phyloP scores from a whole-genome alignment of 2,888 invertebrate genomes.

The Druceiella hillmani region DNA sequence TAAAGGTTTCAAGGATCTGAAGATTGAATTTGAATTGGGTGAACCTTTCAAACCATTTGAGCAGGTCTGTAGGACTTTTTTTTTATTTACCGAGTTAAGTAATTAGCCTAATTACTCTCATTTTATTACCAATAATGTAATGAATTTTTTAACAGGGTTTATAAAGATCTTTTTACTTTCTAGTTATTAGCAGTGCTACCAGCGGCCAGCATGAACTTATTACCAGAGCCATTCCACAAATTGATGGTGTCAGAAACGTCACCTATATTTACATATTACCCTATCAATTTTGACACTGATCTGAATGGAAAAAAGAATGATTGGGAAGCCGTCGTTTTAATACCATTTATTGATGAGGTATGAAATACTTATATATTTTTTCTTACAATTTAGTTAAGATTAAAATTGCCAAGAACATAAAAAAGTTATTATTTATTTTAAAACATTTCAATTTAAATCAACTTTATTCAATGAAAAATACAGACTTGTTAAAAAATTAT shows the following conservation, averaged over 20 bases:
- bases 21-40: conserved; percentile 78
- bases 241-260: conserved; percentile 76
- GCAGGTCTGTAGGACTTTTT: conserved; percentile 49
- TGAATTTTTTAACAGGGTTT: neutral
- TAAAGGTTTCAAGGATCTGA: conserved; percentile 67
- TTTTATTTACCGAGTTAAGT: neutral
- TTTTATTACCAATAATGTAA: neutral
- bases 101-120: neutral
- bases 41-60: conserved; percentile 90
- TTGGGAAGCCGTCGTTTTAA: conserved; percentile 93
- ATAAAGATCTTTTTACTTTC: conserved; percentile 17
- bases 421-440: too few species aligned
- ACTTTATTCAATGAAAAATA: conserved; percentile 1
- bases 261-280: conserved; percentile 87
- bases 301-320: conserved; percentile 93
- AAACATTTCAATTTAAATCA: too few species aligned
- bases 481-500: neutral
- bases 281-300: conserved; percentile 85
- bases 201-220: conserved; percentile 71
- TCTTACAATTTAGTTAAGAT: neutral
- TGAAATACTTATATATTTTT: conserved; percentile 1
- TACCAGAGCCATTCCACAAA: conserved; percentile 72
- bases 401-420: too few species aligned
- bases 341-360: conserved; percentile 89
- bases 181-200: conserved; percentile 83